phyloP scores from a whole-genome alignment of 2,113 vertebrate genomes.

The Rattus rattus region DNA sequence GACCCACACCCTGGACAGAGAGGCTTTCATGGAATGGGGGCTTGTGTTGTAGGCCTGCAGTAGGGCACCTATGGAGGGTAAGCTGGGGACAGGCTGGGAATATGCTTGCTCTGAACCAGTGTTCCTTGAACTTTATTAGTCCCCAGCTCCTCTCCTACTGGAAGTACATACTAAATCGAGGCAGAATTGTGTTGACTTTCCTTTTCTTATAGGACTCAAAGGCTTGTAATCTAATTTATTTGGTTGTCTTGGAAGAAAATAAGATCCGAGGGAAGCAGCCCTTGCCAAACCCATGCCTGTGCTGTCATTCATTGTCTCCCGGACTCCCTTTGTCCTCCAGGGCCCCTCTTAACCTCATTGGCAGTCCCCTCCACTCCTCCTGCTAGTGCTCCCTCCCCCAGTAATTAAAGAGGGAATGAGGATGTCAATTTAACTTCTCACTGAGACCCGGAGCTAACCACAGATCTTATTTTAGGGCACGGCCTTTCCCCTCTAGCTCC shows the following conservation, averaged over 20 bases:
- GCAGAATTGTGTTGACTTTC: conserved; percentile 34
- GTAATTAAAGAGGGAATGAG: conserved; percentile 73
- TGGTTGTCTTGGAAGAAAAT: conserved; percentile 69
- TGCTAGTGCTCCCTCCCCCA: not conserved
- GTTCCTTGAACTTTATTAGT: not conserved
- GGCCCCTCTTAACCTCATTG: conserved; percentile 33
- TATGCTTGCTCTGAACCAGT: not conserved
- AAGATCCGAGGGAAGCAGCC: not conserved
- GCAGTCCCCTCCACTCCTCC: conserved; percentile 42
- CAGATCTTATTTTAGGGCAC: conserved; percentile 52
- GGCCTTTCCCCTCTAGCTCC: conserved; percentile 59
- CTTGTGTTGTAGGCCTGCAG: not conserved
- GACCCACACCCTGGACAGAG: not conserved
- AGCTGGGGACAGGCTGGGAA: not conserved
- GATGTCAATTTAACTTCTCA: conserved; percentile 36
- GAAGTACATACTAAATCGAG: conserved; percentile 18
- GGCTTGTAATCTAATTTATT: conserved; percentile 70
- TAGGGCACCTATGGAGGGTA: not conserved
- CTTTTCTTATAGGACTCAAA: conserved; percentile 44
- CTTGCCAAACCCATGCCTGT: conserved; percentile 10
- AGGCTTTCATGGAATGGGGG: not conserved
- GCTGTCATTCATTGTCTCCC: conserved; percentile 55
- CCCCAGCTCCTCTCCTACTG: not conserved
- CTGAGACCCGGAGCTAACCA: conserved; percentile 15
- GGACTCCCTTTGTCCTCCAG: conserved; percentile 57